phyloP scores from a whole-genome alignment of 2,888 invertebrate genomes.

The Emmelina monodactyla region DNA sequence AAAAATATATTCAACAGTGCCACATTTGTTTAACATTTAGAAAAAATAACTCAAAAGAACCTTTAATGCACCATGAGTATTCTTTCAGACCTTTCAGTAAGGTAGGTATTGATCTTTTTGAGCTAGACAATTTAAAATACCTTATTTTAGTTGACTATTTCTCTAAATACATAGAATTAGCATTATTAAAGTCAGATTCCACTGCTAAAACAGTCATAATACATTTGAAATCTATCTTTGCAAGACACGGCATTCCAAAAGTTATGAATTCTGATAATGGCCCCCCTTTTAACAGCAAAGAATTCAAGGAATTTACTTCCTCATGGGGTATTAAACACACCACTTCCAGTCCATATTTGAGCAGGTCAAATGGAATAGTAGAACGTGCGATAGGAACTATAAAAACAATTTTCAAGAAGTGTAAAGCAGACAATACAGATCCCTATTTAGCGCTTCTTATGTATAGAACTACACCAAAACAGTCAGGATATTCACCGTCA shows the following conservation, averaged over 20 bases:
- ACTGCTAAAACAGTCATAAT: slow-evolving; percentile 6
- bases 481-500: background rate
- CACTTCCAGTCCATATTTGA: slow-evolving; percentile 7
- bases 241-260: slow-evolving; percentile 10
- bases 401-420: slow-evolving; percentile 7
- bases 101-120: slow-evolving; percentile 13
- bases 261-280: slow-evolving; percentile 4
- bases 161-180: slow-evolving; percentile 10
- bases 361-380: slow-evolving; percentile 8
- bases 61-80: slow-evolving; percentile 2
- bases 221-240: slow-evolving; percentile 11
- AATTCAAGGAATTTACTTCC: slow-evolving; percentile 5
- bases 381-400: slow-evolving; percentile 5
- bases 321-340: slow-evolving; percentile 5
- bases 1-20: slow-evolving; percentile 12
- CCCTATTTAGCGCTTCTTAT: slow-evolving; percentile 3
- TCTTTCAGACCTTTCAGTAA: slow-evolving; percentile 10
- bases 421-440: slow-evolving; percentile 5
- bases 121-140: slow-evolving; percentile 9
- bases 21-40: slow-evolving; percentile 11
- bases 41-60: slow-evolving; percentile 4
- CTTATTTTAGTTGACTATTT: slow-evolving; percentile 12
- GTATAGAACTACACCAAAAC: background rate
- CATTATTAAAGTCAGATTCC: background rate
- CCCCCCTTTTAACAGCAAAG: slow-evolving; percentile 2